A percentile compares a stretch with the other conserved stretches of the same genome.
These are phyloP conservation scores for Mormyrus lacerda DNA, from an alignment of 2,113 vertebrate species.

Conservation along the genomic window DNA sequence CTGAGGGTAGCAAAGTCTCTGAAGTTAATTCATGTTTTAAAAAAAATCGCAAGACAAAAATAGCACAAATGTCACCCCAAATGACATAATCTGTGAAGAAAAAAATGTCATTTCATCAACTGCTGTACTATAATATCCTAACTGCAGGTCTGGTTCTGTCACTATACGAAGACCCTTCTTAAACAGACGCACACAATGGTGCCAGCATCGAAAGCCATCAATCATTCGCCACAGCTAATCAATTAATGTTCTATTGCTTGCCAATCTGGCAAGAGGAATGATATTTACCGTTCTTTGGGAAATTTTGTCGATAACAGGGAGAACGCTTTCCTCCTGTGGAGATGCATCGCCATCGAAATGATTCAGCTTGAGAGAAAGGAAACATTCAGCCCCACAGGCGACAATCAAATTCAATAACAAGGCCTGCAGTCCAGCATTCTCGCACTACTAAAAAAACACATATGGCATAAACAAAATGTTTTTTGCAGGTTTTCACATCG, in stretches of 20 bases:
- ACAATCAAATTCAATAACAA: background rate
- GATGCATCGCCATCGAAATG: background rate
- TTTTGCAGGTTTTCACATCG: background rate
- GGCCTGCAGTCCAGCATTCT: background rate
- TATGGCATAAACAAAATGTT: background rate
- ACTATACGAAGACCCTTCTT: background rate
- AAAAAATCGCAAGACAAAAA: background rate
- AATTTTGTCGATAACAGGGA: background rate
- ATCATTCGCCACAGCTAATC: background rate
- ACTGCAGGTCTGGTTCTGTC: background rate
- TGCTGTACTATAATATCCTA: background rate
- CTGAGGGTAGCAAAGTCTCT: background rate
- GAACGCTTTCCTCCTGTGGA: background rate
- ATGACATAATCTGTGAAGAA: background rate
- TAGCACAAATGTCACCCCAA: background rate
- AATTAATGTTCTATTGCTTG: slow-evolving; percentile 2
- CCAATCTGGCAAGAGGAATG: background rate
- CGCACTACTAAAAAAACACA: background rate
- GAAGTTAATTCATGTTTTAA: background rate
- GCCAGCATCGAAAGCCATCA: background rate
- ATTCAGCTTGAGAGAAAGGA: background rate
- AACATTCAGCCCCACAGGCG: background rate
- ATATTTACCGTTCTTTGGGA: background rate
- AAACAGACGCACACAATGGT: background rate
- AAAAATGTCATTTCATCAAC: background rate